Conservation (phyloP, 2,888 invertebrate genomes). For the Biston stratarius region DNA sequence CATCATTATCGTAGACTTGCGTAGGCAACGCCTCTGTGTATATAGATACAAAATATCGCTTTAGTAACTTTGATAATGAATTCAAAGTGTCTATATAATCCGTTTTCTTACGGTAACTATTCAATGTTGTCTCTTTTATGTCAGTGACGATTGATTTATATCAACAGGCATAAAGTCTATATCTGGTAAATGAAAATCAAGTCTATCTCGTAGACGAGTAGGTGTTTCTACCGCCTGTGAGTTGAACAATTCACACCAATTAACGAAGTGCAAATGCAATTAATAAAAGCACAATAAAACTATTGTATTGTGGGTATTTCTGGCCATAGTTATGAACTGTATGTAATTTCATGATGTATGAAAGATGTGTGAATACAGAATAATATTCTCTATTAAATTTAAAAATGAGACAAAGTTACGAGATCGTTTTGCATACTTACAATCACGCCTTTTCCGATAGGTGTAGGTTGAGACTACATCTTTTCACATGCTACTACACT, state of each 20-base stretch:
- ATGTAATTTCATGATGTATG: background rate
- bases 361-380: background rate
- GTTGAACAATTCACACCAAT: slow-evolving; percentile 39
- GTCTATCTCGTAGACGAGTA: background rate
- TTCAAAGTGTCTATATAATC: too few species aligned
- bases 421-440: too few species aligned
- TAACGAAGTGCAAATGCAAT: slow-evolving; percentile 45
- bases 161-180: too few species aligned
- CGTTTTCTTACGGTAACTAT: too few species aligned
- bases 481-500: too few species aligned
- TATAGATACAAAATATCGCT: background rate
- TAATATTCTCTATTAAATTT: background rate
- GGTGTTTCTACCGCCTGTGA: background rate
- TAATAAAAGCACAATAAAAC: slow-evolving; percentile 42
- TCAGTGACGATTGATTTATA: too few species aligned
- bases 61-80: too few species aligned
- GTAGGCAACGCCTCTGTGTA: slow-evolving; percentile 3
- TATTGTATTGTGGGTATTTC: slow-evolving; percentile 29
- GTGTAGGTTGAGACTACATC: too few species aligned
- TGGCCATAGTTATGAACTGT: slow-evolving; percentile 18
- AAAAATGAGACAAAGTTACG: too few species aligned
- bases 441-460: too few species aligned
- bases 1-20: slow-evolving; percentile 56
- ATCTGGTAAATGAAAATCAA: too few species aligned
- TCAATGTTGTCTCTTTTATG: too few species aligned